Evolutionary conservation across 2,113 vertebrate species (phyloP).

Genomic region (Sorex fumeus): DNA sequence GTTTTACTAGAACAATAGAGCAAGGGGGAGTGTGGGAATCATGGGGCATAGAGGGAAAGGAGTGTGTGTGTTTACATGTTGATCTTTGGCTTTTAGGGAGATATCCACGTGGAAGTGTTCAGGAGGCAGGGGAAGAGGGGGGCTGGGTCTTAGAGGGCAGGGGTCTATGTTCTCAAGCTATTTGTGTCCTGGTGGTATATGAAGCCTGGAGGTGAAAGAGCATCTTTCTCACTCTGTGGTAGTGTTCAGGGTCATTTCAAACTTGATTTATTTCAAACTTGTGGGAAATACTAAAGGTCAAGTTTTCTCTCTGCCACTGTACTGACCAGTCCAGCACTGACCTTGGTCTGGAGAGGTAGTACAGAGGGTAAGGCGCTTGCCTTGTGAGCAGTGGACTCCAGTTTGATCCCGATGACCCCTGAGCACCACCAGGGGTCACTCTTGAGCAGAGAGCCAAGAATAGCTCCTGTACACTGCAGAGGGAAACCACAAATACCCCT

Average conservation of each 20-base stretch:
- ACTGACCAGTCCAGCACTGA: neutral
- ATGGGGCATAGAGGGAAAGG: neutral
- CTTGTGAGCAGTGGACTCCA: too few species aligned
- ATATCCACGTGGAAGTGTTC: neutral
- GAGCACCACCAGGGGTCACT: too few species aligned
- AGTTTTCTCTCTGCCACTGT: neutral
- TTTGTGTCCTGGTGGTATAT: neutral
- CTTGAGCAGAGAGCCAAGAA: too few species aligned
- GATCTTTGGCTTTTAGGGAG: neutral
- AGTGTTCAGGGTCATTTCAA: neutral
- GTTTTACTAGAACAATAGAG: too few species aligned
- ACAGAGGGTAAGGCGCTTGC: too few species aligned
- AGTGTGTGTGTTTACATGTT: neutral
- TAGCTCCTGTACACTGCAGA: too few species aligned
- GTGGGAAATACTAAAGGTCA: neutral
- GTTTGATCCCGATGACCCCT: too few species aligned
- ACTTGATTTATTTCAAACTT: too few species aligned
- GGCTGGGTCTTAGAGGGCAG: neutral
- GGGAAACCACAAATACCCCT: too few species aligned
- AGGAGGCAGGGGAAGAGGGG: neutral
- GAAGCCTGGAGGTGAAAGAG: neutral
- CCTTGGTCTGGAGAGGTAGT: neutral
- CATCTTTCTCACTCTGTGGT: neutral
- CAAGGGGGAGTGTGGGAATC: too few species aligned
- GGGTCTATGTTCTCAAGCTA: neutral